Base-by-base conservation (phyloP, 2,797 vertebrate species). In the Mus spretus region DNA sequence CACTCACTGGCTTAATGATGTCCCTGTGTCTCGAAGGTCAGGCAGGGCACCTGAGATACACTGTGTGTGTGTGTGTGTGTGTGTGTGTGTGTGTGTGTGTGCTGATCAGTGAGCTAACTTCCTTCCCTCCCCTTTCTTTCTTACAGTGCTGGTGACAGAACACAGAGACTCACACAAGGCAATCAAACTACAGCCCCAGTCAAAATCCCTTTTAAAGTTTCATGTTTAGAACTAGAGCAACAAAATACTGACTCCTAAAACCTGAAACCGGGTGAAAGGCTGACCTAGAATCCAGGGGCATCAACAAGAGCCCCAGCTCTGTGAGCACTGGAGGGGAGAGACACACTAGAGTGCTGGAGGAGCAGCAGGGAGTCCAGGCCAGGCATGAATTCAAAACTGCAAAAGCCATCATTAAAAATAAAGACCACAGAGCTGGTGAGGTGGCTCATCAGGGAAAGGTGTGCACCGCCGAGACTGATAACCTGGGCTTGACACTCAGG, bases 211-310 rank as follows among this genome's bases (percentile, higher is more conserved):
- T 89, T 63, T 31, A 50, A 47, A 75, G 31, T 61, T 92, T 90
- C 11, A 65, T 20, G n/a, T 91, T 96, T 92, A 94, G 90, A 96
- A 96, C 61, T 61, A 94, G 65, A 93, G 85, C 86, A 96, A 55
- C 40, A 90, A 93, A 96, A 84, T 34, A 87, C 6, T 44, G 63
- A 44, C 50, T 80, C 70, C 91, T 91, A 89, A 96, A 94, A 91
- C 92, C 28, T 72, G 63, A 96, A 91, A 94, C 79, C 50, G 40
- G 44, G 28, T 93, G 59, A 88, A 91, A 47, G 80, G 17, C 59
- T 94, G 88, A 50, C 67, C 89, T 94, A 84, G 79, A 96, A 83
- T 86, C 3, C 4, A 67, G 47, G 63, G 75, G 75, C 82, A 82
- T 6, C 7, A 26, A 28, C 1, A 0, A 87, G 84, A 75, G 78